These are phyloP conservation scores for Machimus atricapillus DNA, from an alignment of 2,888 invertebrate species.

Conservation along the genomic window DNA sequence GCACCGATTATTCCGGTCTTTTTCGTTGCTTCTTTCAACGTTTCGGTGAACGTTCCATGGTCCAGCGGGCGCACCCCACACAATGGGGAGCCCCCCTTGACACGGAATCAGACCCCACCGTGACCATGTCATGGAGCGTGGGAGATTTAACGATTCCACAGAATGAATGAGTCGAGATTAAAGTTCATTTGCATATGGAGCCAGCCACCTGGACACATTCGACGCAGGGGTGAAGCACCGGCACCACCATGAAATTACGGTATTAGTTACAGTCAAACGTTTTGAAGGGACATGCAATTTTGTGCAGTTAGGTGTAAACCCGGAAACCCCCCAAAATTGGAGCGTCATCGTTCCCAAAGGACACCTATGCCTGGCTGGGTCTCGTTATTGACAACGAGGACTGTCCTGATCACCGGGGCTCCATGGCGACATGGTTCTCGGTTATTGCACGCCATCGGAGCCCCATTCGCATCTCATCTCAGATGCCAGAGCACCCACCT, in stretches of 20 bases:
- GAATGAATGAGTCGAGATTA: constrained; percentile 37
- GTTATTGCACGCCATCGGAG: background rate
- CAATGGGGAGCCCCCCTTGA: background rate
- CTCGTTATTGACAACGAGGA: background rate
- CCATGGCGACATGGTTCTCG: background rate
- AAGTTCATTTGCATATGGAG: constrained; percentile 30
- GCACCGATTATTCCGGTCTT: background rate
- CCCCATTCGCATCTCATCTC: background rate
- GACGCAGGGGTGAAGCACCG: background rate
- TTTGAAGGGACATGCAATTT: constrained; percentile 18
- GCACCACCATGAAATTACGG: constrained; percentile 10
- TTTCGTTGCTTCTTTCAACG: background rate
- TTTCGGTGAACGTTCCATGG: background rate
- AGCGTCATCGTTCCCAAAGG: constrained; percentile 17
- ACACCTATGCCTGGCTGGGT: background rate
- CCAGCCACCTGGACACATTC: background rate
- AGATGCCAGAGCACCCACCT: background rate
- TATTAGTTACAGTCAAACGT: constrained; percentile 26
- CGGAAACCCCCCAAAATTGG: constrained; percentile 13
- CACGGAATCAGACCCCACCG: background rate
- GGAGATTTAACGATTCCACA: constrained; percentile 21
- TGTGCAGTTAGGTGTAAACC: constrained; percentile 18
- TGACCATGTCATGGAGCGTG: background rate
- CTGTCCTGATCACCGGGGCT: background rate
- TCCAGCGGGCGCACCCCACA: background rate